phyloP scores from a whole-genome alignment of 2,888 invertebrate genomes.

The Cylindroiulus punctatus region DNA sequence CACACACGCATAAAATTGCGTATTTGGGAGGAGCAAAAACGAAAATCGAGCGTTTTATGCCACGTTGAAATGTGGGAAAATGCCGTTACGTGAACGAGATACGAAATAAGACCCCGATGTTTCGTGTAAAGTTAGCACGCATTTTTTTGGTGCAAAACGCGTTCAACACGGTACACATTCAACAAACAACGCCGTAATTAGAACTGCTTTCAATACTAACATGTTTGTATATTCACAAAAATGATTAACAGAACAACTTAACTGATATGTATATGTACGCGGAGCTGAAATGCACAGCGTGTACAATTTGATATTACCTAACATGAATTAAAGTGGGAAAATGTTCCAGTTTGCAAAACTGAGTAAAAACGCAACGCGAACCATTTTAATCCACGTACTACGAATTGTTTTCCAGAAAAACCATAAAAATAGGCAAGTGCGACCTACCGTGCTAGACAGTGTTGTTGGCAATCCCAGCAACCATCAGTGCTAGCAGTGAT shows the following conservation, averaged over 20 bases:
- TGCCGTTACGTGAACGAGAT: background rate
- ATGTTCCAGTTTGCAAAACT: no score
- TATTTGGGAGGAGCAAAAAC: background rate
- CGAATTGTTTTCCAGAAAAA: no score
- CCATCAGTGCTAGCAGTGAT: background rate
- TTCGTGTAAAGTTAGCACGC: background rate
- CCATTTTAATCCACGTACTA: no score
- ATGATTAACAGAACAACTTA: background rate
- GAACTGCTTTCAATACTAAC: background rate
- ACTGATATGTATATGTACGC: background rate
- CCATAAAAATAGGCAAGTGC: no score
- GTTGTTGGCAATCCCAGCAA: background rate
- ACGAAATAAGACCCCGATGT: background rate
- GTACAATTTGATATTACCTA: no score
- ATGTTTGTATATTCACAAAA: background rate
- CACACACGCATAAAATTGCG: background rate
- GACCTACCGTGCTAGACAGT: no score
- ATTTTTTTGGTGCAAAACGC: background rate
- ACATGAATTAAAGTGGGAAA: no score
- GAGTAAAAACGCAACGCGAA: no score
- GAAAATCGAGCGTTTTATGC: conserved; percentile 5
- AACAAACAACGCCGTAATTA: background rate
- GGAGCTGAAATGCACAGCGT: no score
- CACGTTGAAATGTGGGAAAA: background rate
- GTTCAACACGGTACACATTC: background rate